phyloP scores from a whole-genome alignment of 1,140 invertebrate species.

The Tenebrio molitor region DNA sequence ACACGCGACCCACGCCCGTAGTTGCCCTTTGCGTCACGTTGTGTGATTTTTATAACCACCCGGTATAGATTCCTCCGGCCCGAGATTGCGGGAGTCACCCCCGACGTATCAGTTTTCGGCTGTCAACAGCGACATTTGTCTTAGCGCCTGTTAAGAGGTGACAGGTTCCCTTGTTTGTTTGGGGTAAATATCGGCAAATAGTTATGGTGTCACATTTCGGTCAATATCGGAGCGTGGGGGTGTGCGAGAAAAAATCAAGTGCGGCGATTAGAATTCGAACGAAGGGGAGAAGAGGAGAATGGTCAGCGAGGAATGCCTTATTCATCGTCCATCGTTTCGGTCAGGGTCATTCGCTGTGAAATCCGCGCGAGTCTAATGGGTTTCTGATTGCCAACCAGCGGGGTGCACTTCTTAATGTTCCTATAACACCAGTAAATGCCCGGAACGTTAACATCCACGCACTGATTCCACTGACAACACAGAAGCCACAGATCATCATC shows the following conservation, averaged over 20 bases:
- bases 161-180: conserved; percentile 38
- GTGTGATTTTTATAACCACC: too few species aligned
- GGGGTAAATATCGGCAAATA: conserved; percentile 37
- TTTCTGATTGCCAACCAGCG: conserved; percentile 59
- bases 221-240: not conserved
- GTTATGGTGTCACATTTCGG: conserved; percentile 29
- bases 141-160: conserved; percentile 23
- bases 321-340: conserved; percentile 46
- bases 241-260: conserved; percentile 1
- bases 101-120: conserved; percentile 18
- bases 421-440: conserved; percentile 51
- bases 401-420: conserved; percentile 54
- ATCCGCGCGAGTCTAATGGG: conserved; percentile 56
- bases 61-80: too few species aligned
- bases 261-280: conserved; percentile 27
- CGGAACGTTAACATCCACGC: conserved; percentile 38
- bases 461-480: not conserved
- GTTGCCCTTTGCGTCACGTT: too few species aligned
- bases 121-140: conserved; percentile 30
- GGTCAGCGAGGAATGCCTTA: conserved; percentile 42
- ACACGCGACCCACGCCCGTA: too few species aligned
- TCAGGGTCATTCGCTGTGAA: conserved; percentile 54
- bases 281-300: not conserved
- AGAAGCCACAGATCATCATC: conserved; percentile 27
- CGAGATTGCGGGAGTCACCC: too few species aligned